phyloP scores from a whole-genome alignment of 2,113 vertebrate genomes.

The Indri indri region DNA sequence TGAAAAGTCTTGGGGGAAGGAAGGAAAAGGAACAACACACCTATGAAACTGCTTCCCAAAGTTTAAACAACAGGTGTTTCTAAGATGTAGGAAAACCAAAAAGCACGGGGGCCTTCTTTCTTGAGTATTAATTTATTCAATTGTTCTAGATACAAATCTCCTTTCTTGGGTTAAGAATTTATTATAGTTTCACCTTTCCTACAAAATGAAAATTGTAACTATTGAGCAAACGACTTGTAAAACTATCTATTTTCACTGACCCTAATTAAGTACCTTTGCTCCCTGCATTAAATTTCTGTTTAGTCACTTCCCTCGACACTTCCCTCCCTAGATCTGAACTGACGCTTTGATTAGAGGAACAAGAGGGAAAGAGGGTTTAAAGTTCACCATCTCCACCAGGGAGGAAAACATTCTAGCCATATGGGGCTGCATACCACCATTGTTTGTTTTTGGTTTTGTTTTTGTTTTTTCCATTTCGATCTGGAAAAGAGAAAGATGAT shows the following conservation, averaged over 20 bases:
- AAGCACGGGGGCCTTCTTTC: not conserved
- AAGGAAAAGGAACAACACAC: not conserved
- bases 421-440: not conserved
- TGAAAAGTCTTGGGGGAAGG: not conserved
- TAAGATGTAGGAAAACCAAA: not conserved
- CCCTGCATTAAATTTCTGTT: not conserved
- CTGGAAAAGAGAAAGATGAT: not conserved
- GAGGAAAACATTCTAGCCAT: not conserved
- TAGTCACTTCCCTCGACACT: not conserved
- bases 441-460: too few relatives aligned
- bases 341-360: not conserved
- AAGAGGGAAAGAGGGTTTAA: not conserved
- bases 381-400: not conserved
- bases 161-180: constrained; percentile 54
- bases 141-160: constrained; percentile 42
- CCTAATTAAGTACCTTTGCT: not conserved
- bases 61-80: not conserved
- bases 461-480: not conserved
- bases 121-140: constrained; percentile 29
- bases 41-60: not conserved
- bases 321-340: not conserved
- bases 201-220: constrained; percentile 60
- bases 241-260: not conserved
- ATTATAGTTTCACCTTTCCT: not conserved
- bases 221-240: constrained; percentile 59